Evolutionary conservation across 2,113 vertebrate genomes (phyloP), one percentile per base, ranked within the genome.

Genomic region (Brienomyrus longianalis): DNA sequence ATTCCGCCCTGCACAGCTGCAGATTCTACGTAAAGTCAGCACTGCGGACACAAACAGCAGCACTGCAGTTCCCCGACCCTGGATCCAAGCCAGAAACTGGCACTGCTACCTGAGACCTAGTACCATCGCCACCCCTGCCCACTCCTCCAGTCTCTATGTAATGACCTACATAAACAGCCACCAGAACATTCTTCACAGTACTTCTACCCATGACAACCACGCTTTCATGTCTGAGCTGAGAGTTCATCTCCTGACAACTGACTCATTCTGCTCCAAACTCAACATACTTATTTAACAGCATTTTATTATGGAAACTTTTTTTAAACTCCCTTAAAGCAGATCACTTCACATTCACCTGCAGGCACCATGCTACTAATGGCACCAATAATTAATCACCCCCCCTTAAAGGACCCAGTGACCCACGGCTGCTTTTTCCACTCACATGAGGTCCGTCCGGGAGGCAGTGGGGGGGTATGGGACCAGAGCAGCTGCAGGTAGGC

Each of bases 401-500:
- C 21, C 83, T 85, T 27, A 27, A 85, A 19, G 23, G 1, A 70
- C 5, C 19, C 3, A 70, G 35, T 83, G 19, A 31, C 4, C 48
- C 91, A 90, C 89, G 1, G 35, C 70, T 39, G 31, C 31, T 17
- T 17, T 35, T 77, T 39, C 35, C 27, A 35, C 35, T 77, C 70
- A 19, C 31, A 39, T 17, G 70, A 74, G 27, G 70, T 31, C 31
- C 0, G 70, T 35, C 11, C 3, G 13, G 66, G 70, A 74, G 70
- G 70, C 10, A 74, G 13, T 5, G 91, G 45, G 66, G 83, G 86
- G 83, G 92, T 70, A 86, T 23, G 83, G 89, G 80, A 89, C 2
- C 77, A 47, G 10, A 83, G 83, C 93, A 93, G 92, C 93, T 93
- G 90, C 74, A 91, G 91, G 77, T 92, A 93, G 92, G 90, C 9